Evolutionary conservation across 1,140 invertebrate genomes (phyloP).

Genomic region (Zaprionus capensis): DNA sequence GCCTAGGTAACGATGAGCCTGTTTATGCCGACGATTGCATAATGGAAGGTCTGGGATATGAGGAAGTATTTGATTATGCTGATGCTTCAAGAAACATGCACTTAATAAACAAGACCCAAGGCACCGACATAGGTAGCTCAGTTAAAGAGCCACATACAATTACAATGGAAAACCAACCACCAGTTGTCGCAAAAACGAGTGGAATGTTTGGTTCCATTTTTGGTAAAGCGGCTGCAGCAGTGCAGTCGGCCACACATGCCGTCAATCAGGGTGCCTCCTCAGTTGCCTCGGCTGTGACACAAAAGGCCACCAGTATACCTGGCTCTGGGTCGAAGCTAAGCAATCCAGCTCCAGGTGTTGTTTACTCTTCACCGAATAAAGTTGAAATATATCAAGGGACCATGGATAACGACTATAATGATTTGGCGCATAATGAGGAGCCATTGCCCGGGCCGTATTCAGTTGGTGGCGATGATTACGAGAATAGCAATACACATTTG

Average conservation of each 20-base stretch:
- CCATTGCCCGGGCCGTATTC: constrained; percentile 33
- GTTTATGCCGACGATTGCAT: not conserved
- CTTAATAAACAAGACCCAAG: constrained; percentile 3
- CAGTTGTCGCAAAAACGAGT: constrained; percentile 22
- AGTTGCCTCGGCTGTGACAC: constrained; percentile 84
- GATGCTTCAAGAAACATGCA: constrained; percentile 21
- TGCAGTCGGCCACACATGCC: constrained; percentile 84
- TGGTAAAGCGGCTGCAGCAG: constrained; percentile 79
- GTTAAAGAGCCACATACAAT: not conserved
- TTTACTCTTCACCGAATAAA: constrained; percentile 16
- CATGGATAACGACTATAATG: constrained; percentile 44
- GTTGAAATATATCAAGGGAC: constrained; percentile 10
- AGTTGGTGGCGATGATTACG: constrained; percentile 59
- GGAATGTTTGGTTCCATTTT: constrained; percentile 75
- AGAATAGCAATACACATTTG: constrained; percentile 61
- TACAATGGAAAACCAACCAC: not conserved
- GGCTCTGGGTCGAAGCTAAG: constrained; percentile 28
- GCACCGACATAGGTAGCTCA: not conserved
- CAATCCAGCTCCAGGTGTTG: constrained; percentile 5
- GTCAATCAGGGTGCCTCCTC: constrained; percentile 83
- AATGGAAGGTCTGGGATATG: constrained; percentile 9
- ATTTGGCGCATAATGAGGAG: constrained; percentile 34
- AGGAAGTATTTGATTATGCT: constrained; percentile 49
- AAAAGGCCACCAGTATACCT: constrained; percentile 68
- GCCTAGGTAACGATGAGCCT: constrained; percentile 18